phyloP scores from a whole-genome alignment of 2,797 vertebrate genomes.

The Peromyscus aztecus region DNA sequence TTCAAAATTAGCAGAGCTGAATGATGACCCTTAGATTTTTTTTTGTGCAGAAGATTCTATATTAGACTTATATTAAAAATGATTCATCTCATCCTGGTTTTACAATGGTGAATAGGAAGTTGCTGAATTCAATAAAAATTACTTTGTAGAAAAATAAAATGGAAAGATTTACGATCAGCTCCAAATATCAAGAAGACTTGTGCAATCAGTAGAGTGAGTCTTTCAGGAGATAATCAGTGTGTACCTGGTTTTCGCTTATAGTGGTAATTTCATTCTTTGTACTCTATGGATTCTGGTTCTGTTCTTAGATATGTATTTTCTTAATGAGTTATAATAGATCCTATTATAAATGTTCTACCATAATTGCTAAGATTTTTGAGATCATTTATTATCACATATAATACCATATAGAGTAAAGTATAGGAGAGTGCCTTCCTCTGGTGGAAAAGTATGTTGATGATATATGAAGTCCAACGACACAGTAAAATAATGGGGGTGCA shows the following conservation, averaged over 20 bases:
- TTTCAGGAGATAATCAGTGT: neutral
- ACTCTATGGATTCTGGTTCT: neutral
- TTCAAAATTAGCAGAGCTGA: neutral
- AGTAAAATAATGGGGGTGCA: neutral
- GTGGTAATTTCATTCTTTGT: neutral
- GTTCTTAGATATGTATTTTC: neutral
- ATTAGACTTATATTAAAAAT: neutral
- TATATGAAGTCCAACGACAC: rapidly evolving
- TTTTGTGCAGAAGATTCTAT: neutral
- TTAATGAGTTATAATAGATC: neutral
- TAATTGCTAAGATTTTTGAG: neutral
- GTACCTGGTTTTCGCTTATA: neutral
- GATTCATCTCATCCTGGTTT: neutral
- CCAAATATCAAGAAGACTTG: neutral
- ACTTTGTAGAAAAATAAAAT: neutral
- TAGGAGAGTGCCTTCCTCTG: neutral
- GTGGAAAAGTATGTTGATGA: neutral
- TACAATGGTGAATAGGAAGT: neutral
- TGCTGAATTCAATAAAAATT: neutral
- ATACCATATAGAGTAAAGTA: neutral
- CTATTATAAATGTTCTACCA: neutral
- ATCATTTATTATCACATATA: neutral
- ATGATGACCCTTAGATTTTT: neutral
- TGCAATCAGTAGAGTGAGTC: neutral
- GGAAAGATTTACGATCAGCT: neutral